These are phyloP conservation scores for Erannis defoliaria DNA, from an alignment of 2,888 invertebrate species.

Conservation along the genomic window DNA sequence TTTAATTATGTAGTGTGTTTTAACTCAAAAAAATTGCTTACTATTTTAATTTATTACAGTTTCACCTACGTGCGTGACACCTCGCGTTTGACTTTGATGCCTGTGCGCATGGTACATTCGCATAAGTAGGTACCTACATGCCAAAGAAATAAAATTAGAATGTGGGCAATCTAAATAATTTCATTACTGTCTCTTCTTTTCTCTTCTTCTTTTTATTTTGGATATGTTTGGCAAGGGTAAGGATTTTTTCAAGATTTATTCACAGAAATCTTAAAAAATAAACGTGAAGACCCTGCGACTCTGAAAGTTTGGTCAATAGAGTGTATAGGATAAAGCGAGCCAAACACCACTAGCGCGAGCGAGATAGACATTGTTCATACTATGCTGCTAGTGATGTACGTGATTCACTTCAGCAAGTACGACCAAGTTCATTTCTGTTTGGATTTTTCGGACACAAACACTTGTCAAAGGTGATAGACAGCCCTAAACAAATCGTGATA, in stretches of 20 bases:
- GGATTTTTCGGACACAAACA: not conserved
- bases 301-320: conserved; percentile 9
- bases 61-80: too few species aligned
- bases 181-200: too few species aligned
- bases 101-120: conserved; percentile 11
- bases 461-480: conserved; percentile 44
- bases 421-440: not conserved
- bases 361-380: conserved; percentile 4
- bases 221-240: too few species aligned
- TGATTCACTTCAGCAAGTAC: conserved; percentile 7
- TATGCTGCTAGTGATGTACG: conserved; percentile 11
- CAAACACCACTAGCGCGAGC: not conserved
- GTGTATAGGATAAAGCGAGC: conserved; percentile 7
- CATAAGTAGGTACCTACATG: too few species aligned
- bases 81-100: not conserved
- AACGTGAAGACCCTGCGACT: conserved; percentile 14
- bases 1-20: too few species aligned
- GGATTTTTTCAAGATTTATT: not conserved
- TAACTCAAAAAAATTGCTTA: too few species aligned
- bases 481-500: conserved; percentile 41
- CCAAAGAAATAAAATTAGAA: too few species aligned
- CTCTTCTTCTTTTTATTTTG: too few species aligned
- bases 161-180: not conserved
- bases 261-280: not conserved
- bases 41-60: too few species aligned